A percentile compares a stretch with the other conserved stretches of the same genome.
phyloP scores from a whole-genome alignment of 2,888 invertebrate genomes.

The Drosophila atripex region DNA sequence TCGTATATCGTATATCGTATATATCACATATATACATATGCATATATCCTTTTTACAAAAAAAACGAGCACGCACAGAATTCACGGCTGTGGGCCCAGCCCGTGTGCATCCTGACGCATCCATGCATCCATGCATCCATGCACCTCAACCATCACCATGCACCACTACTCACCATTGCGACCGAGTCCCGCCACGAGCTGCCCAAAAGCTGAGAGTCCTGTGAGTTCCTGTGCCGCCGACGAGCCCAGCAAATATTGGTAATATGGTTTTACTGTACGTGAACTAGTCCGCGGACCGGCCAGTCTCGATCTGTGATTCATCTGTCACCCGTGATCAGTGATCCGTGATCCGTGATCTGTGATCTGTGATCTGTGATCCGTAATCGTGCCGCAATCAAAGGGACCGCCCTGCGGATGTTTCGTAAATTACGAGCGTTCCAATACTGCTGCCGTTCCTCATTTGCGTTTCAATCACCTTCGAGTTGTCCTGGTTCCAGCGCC shows the following conservation, averaged over 20 bases:
- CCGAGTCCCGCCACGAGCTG: background rate
- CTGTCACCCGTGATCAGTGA: background rate
- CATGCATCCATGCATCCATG: too few species aligned
- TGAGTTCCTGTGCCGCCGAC: conserved; percentile 11
- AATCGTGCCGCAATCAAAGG: background rate
- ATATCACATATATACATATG: too few species aligned
- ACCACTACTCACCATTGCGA: too few species aligned
- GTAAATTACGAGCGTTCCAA: background rate
- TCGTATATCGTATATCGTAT: conserved; percentile 1
- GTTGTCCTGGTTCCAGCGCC: conserved; percentile 22
- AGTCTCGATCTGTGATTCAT: conserved; percentile 1
- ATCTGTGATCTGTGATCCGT: conserved; percentile 4
- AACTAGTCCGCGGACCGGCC: conserved; percentile 9
- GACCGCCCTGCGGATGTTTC: conserved; percentile 1
- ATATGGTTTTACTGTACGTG: conserved; percentile 24
- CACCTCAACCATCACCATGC: background rate
- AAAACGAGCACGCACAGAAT: conserved; percentile 20
- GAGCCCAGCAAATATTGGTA: conserved; percentile 2
- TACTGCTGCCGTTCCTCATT: background rate
- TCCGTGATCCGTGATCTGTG: background rate
- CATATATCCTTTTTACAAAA: conserved; percentile 2
- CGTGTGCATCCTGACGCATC: background rate
- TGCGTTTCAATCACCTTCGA: conserved; percentile 5
- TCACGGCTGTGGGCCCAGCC: conserved; percentile 25
- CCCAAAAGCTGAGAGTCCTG: conserved; percentile 25